Evolutionary conservation across 2,113 vertebrate genomes (phyloP), one percentile per base, ranked within the genome.

Genomic region (Erpornis zantholeuca): DNA sequence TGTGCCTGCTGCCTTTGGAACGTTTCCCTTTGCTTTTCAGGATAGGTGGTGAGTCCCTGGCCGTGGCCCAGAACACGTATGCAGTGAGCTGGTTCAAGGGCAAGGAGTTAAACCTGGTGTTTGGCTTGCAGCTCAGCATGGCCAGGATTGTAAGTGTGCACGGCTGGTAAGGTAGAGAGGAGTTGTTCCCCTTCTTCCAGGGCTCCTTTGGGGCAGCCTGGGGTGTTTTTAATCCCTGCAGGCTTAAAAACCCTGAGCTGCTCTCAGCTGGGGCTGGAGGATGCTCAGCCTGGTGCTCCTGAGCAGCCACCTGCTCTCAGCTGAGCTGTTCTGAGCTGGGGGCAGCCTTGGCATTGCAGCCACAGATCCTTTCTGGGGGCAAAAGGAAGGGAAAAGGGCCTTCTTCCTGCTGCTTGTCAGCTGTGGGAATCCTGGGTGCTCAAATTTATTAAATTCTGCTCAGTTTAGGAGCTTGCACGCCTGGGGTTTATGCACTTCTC

Each of bases 81-180:
- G 99, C 99, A 6, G 99, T 99, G 73, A 99, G 98, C 86, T 99
- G 99, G 99, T 99, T 99, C 94, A 99, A 99, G 98, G 99, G 99
- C 80, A 99, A 99, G 95, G 99, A 99, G 96, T 91, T 99, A 15
- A 99, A 99, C 83, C 98, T 99, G 60, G 99, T 99, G 75, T 99
- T 99, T 96, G 99, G 99, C 27, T 96, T 99, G 42, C 99, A 99
- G 23, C 99, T 99, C 53, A 99, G 99, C 97, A 99, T 99, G 99
- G 99, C 99, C 61, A 98, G 99, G 97, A 97, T 99, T 97, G 99
- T 99, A 97, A 98, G 98, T 59, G 23, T 2, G 23, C 52, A 7
- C 22, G 0, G 15, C 10, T 27, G 53, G 15, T 27, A 1, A 0
- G 3, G 31, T 2, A 2, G 15, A 6, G 6, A 13, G 23, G 22